Evolutionary conservation across 2,888 invertebrate species (phyloP), one percentile per base, ranked within the genome.

Genomic region (Timema podura): DNA sequence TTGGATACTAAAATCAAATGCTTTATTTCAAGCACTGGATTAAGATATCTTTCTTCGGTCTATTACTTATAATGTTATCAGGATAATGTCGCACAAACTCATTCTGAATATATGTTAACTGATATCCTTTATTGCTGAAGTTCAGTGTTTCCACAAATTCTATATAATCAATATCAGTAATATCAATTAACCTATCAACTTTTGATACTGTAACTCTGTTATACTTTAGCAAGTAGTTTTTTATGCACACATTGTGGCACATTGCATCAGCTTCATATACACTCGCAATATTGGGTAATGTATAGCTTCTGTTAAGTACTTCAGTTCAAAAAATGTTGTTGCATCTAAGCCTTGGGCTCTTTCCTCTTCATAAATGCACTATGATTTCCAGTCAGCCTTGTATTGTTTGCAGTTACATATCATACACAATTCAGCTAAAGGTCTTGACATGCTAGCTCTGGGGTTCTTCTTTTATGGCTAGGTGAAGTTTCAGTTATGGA

Each of bases 261-360:
- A 54, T 7, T 15, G 6, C 6, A 54, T 54, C 54, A 15, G 54
- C 5, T 15, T n/a, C 54, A 54, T 15, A 6, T 16, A 54, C 54
- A 54, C 13, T 10, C n/a, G 57, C 15, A 16, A 57, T 57, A 30
- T 57, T n/a, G n/a, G 15, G 15, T 13, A n/a, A 57, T 16, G 57
- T 57, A 57, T 0, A 57, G 15, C 16, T 57, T n/a, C n/a, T 54
- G 15, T 57, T 11, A 8, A 57, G n/a, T 16, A 57, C 8, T 13
- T 57, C 13, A 8, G 9, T 9, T 57, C 2, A 57, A 57, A 57
- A 57, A 5, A 13, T 13, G 10, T 57, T 5, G 15, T n/a, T 57
- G 57, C 8, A n/a, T 57, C 57, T 13, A 57, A 57, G 15, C 30
- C 57, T 30, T 57, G 57, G 2, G 57, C 57, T 57, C 57, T 57